phyloP scores from a whole-genome alignment of 1,140 invertebrate species.

The Hydropsyche tenuis region DNA sequence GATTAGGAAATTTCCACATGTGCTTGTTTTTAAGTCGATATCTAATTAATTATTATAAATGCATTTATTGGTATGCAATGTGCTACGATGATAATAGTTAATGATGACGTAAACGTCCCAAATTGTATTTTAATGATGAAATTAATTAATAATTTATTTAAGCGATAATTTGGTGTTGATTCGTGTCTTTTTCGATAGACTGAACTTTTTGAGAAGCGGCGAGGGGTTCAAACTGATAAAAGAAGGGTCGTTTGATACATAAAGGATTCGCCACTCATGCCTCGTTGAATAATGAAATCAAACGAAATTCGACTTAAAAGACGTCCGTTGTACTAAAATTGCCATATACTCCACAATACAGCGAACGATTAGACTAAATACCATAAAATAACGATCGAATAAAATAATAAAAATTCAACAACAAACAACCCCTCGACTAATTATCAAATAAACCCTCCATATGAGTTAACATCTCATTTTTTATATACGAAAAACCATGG shows the following conservation, averaged over 20 bases:
- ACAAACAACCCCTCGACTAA: no score
- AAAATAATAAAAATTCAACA: no score
- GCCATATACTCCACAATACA: no score
- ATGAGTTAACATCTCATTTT: no score
- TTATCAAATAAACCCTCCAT: no score
- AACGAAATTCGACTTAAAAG: conserved; percentile 33
- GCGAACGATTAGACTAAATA: no score
- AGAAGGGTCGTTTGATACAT: conserved; percentile 26
- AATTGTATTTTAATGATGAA: conserved; percentile 16
- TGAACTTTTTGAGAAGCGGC: neutral
- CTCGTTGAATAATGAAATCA: conserved; percentile 33
- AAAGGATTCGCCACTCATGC: neutral
- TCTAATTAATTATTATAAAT: conserved; percentile 4
- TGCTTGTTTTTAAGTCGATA: neutral
- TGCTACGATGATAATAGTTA: neutral
- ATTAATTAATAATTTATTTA: conserved; percentile 7
- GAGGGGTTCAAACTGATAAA: no score
- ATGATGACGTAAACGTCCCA: conserved; percentile 5
- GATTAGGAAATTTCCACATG: conserved; percentile 4
- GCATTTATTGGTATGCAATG: neutral
- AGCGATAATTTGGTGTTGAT: neutral
- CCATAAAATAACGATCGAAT: no score
- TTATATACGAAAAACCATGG: no score
- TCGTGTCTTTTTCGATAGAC: neutral
- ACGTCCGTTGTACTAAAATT: neutral